These are phyloP conservation scores for Eremobia ochroleuca DNA, from an alignment of 2,888 invertebrate species.

Conservation along the genomic window DNA sequence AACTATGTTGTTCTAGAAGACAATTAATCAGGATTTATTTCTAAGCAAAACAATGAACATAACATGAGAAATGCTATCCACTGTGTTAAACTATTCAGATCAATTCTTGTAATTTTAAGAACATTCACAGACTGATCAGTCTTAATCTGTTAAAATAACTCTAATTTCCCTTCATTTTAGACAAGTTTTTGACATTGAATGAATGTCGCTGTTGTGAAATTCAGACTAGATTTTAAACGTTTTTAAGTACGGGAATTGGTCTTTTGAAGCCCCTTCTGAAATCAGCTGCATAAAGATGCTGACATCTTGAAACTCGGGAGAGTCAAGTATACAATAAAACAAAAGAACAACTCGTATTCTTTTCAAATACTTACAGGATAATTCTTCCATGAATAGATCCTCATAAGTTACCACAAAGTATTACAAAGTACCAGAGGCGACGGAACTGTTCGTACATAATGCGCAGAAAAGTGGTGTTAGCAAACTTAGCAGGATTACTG, in stretches of 20 bases:
- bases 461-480: slow-evolving; percentile 28
- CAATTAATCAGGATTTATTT: background rate
- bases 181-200: too few relatives aligned
- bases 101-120: too few relatives aligned
- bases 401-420: slow-evolving; percentile 41
- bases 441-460: slow-evolving; percentile 31
- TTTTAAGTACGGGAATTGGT: too few relatives aligned
- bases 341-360: background rate
- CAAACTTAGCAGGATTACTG: slow-evolving; percentile 41
- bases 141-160: too few relatives aligned
- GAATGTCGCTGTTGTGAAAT: too few relatives aligned
- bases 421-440: slow-evolving; percentile 54
- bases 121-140: too few relatives aligned
- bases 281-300: background rate
- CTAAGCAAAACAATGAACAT: background rate
- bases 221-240: too few relatives aligned
- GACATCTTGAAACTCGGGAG: background rate
- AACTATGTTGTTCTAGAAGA: background rate
- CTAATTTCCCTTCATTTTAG: too few relatives aligned
- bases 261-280: too few relatives aligned
- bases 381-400: slow-evolving; percentile 16
- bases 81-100: background rate
- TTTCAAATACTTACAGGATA: slow-evolving; percentile 18
- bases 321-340: slow-evolving; percentile 19
- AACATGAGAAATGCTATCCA: background rate